These are phyloP conservation scores for Tanytarsus gracilentus DNA, from an alignment of 2,888 invertebrate species.

Conservation along the genomic window DNA sequence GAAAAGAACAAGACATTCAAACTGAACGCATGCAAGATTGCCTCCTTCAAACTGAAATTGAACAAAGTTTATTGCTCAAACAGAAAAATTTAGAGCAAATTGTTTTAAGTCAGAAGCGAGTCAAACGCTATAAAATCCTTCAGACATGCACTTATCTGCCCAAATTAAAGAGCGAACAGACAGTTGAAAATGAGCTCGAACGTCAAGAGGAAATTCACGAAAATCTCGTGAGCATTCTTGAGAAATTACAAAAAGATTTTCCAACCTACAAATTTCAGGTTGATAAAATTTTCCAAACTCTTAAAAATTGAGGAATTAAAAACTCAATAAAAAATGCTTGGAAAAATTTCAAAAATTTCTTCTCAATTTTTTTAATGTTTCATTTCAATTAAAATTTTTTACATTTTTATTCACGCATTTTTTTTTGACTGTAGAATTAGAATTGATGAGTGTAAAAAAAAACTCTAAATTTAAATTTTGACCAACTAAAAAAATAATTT, in stretches of 20 bases:
- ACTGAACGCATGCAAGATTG: constrained; percentile 35
- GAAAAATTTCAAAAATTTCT: too few relatives aligned
- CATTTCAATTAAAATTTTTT: too few relatives aligned
- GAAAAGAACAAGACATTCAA: constrained; percentile 35
- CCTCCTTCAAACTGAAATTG: constrained; percentile 39
- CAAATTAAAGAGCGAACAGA: constrained; percentile 42
- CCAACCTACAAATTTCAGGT: constrained; percentile 48
- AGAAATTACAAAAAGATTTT: constrained; percentile 52
- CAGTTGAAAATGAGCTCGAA: constrained; percentile 48
- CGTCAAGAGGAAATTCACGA: constrained; percentile 52
- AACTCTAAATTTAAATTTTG: neutral
- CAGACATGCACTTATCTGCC: constrained; percentile 39
- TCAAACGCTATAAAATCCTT: constrained; percentile 50
- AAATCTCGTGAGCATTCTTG: constrained; percentile 50
- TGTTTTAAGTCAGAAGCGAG: constrained; percentile 60
- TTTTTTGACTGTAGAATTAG: too few relatives aligned
- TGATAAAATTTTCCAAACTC: constrained; percentile 45
- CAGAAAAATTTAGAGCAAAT: constrained; percentile 48
- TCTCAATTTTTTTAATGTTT: too few relatives aligned
- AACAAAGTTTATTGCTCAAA: constrained; percentile 40
- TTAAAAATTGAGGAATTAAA: too few relatives aligned
- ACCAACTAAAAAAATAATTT: neutral
- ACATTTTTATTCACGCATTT: too few relatives aligned
- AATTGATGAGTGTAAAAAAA: neutral
- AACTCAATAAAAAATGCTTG: too few relatives aligned